phyloP scores from a whole-genome alignment of 2,888 invertebrate species.

The Nephrotoma guestfalica region DNA sequence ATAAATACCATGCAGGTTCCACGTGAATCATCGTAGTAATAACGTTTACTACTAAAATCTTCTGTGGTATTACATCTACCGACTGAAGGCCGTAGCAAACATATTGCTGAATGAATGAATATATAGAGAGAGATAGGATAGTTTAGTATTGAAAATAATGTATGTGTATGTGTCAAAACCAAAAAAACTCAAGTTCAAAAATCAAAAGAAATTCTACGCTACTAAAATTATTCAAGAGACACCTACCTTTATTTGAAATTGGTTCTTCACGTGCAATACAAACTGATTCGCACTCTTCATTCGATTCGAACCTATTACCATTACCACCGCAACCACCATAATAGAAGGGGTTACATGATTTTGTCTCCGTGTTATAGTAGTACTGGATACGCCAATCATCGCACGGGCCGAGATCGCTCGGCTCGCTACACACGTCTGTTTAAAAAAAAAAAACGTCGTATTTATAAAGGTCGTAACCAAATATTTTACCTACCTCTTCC shows the following conservation, averaged over 20 bases:
- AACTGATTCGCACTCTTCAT: slow-evolving; percentile 57
- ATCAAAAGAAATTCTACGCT: background rate
- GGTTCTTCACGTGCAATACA: slow-evolving; percentile 49
- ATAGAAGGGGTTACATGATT: slow-evolving; percentile 51
- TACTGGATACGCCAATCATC: slow-evolving; percentile 41
- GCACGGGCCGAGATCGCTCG: slow-evolving; percentile 57
- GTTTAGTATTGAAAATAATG: background rate
- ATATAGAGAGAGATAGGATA: background rate
- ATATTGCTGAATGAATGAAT: slow-evolving; percentile 38
- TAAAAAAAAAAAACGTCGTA: background rate
- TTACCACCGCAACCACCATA: slow-evolving; percentile 79
- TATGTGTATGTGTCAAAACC: background rate
- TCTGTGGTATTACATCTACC: slow-evolving; percentile 39
- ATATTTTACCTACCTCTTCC: slow-evolving; percentile 42
- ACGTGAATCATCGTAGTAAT: slow-evolving; percentile 53
- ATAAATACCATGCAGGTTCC: slow-evolving; percentile 64
- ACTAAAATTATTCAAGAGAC: background rate
- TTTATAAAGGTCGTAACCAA: background rate
- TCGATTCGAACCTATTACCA: slow-evolving; percentile 63
- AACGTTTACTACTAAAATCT: slow-evolving; percentile 39
- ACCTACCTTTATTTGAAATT: slow-evolving; percentile 21
- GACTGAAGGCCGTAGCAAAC: slow-evolving; percentile 44
- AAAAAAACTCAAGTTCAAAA: background rate
- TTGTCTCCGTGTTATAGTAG: slow-evolving; percentile 48
- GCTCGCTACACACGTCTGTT: slow-evolving; percentile 57